Evolutionary conservation across 2,113 vertebrate species (phyloP).

Genomic region (Glaucomys volans): DNA sequence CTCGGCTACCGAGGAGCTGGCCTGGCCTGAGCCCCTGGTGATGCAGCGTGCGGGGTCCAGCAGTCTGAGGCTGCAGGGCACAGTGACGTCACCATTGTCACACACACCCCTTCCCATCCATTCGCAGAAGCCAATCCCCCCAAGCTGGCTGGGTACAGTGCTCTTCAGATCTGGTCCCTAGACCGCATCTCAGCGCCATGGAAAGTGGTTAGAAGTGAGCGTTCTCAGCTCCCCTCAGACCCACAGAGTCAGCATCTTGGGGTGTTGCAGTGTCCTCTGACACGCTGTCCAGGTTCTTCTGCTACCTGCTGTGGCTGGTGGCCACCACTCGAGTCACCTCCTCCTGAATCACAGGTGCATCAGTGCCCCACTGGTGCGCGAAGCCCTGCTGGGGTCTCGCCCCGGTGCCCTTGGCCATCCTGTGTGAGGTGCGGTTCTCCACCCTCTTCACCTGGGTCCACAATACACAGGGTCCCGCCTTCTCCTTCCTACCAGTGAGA

Average conservation of each 20-base stretch:
- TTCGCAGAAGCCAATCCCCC: background rate
- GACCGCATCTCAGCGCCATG: background rate
- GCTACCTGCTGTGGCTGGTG: background rate
- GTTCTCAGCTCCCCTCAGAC: background rate
- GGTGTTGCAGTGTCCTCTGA: background rate
- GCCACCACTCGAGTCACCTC: background rate
- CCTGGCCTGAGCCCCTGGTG: background rate
- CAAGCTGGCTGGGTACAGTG: background rate
- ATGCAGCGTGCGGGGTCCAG: background rate
- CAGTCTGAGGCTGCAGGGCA: background rate
- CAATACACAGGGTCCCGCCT: background rate
- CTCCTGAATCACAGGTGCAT: background rate
- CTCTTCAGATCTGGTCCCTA: background rate
- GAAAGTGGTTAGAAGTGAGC: background rate
- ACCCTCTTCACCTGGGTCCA: background rate
- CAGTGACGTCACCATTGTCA: background rate
- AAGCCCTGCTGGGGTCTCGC: background rate
- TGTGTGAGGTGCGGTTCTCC: background rate
- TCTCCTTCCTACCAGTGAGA: background rate
- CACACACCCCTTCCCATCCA: background rate
- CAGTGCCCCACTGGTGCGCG: background rate
- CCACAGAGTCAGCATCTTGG: background rate
- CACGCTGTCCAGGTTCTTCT: background rate
- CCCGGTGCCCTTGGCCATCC: background rate
- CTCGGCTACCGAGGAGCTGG: background rate